Conservation (phyloP, 2,888 invertebrate genomes). For the Lochmaea crataegi region DNA sequence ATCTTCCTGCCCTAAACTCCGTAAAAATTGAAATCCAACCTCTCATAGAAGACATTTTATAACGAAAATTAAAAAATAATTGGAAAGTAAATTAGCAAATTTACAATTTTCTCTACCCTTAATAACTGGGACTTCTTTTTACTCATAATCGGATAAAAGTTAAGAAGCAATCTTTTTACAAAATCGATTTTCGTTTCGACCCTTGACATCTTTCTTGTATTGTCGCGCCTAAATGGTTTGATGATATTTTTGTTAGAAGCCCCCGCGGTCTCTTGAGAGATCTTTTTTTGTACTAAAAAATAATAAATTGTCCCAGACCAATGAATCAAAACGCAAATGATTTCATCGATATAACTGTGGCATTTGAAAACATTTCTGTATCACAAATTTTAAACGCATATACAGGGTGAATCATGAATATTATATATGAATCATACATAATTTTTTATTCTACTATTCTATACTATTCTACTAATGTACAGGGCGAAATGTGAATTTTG, state of each 20-base stretch:
- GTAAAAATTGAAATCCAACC: too few relatives aligned
- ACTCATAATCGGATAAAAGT: background rate
- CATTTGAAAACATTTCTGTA: background rate
- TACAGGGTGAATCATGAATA: too few relatives aligned
- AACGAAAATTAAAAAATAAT: background rate
- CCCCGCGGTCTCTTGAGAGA: background rate
- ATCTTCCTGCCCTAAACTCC: too few relatives aligned
- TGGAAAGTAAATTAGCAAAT: background rate
- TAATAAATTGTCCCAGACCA: background rate
- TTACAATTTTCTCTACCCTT: background rate
- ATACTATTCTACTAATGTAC: too few relatives aligned
- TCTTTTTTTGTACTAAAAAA: background rate
- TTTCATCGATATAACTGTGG: background rate
- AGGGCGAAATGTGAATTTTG: too few relatives aligned
- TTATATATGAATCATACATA: too few relatives aligned
- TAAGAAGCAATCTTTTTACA: background rate
- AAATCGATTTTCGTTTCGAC: background rate
- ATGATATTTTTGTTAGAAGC: background rate
- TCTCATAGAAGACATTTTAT: background rate
- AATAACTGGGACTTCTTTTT: background rate
- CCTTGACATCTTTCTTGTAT: background rate
- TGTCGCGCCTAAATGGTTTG: background rate
- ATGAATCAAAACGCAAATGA: background rate
- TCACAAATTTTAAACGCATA: background rate
- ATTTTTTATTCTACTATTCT: too few relatives aligned